Evolutionary conservation across 1,140 invertebrate species (phyloP), one percentile per base, ranked within the genome.

Genomic region (Uloborus diversus): DNA sequence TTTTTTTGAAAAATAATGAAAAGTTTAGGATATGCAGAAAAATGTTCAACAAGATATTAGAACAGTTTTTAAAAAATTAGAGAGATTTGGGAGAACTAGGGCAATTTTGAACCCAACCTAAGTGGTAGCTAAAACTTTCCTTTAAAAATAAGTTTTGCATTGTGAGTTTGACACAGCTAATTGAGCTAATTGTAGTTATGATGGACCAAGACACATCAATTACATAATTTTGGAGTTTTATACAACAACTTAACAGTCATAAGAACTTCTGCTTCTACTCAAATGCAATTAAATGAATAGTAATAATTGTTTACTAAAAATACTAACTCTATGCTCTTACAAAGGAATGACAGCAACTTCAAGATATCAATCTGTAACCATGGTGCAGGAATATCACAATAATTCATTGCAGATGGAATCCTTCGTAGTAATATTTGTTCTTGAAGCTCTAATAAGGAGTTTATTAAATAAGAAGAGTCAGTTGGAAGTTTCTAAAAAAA

Each of bases 381-480:
- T 28, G 86, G 86, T 53, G 83, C 83, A 20, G 85, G 85, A 61
- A 86, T 82, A 51, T 82, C 83, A 81, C 85, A 85, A 76, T 85
- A 85, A 53, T 85, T 83, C 82, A 83, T 85, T 23, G 81, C 81
- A 28, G 75, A 27, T 32, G 85, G 84, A 20, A 87, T 79, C 33
- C 83, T 84, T 47, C 84, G 65, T 4, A 81, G 70, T 47, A 85
- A 69, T 23, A 86, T 78, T 70, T 86, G 85, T 20, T 83, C 51
- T 27, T 84, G 78, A 27, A 86, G 83, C 42, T 83, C 57, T 11
- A 81, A 30, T 20, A 83, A 78, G 14, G 65, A 62, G 25, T 69
- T 23, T 17, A 80, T 71, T 33, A 80, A 65, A 30, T 80, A 79
- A 42, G 82, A 23, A 33, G 81, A 65, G 53, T 81, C 75, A 42